These are phyloP conservation scores for Athalia circularis DNA, from an alignment of 2,888 invertebrate genomes.

Conservation along the genomic window DNA sequence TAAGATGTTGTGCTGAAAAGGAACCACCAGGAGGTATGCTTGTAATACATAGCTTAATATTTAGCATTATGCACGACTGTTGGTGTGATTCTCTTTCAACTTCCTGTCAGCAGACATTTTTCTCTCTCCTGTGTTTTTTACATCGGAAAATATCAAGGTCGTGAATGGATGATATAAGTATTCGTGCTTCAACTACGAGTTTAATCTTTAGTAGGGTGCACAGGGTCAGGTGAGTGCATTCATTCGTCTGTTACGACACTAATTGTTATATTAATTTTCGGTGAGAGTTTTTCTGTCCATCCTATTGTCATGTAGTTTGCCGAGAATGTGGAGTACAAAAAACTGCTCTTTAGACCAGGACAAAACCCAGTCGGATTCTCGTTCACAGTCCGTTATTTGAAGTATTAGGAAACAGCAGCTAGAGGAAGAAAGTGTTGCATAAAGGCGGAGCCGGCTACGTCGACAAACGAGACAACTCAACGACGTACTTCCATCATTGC, in stretches of 20 bases:
- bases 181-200: too few species aligned
- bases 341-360: too few species aligned
- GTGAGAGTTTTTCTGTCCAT: not conserved
- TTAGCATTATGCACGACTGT: not conserved
- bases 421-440: conserved; percentile 6
- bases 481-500: conserved; percentile 24
- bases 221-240: too few species aligned
- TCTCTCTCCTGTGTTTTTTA: not conserved
- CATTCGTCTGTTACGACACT: too few species aligned
- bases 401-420: not conserved
- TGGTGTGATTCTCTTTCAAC: not conserved
- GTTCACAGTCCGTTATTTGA: not conserved
- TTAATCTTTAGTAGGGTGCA: too few species aligned
- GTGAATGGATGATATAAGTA: too few species aligned
- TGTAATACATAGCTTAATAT: not conserved
- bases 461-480: conserved; percentile 21
- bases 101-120: conserved; percentile 1
- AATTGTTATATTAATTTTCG: not conserved
- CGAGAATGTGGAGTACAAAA: not conserved
- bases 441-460: not conserved
- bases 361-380: too few species aligned
- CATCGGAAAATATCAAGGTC: too few species aligned
- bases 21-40: too few species aligned
- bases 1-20: too few species aligned
- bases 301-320: not conserved